Evolutionary conservation across 92 coral and sea anemone genomes (phyloP).

Genomic region (Zoanthus solanderi): DNA sequence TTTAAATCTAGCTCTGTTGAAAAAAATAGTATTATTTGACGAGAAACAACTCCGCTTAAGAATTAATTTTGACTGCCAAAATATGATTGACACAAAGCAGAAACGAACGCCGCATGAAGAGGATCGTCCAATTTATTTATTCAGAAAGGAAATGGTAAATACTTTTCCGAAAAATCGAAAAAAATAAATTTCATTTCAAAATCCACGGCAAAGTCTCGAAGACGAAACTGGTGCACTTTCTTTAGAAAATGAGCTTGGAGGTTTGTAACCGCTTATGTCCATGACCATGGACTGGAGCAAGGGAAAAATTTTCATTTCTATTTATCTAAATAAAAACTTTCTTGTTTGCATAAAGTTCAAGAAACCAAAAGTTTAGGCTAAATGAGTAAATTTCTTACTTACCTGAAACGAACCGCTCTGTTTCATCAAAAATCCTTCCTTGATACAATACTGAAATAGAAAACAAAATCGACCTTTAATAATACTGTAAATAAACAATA

Average conservation of each 20-base stretch:
- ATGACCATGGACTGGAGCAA: too few species aligned
- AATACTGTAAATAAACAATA: neutral
- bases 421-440: constrained; percentile 93
- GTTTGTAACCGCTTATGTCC: too few species aligned
- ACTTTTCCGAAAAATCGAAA: neutral
- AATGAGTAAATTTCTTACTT: neutral
- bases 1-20: neutral
- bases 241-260: too few species aligned
- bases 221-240: neutral
- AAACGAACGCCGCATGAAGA: neutral
- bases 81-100: constrained; percentile 31
- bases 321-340: too few species aligned
- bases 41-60: neutral
- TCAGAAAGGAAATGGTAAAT: neutral
- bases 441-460: constrained; percentile 80
- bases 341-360: neutral
- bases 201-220: neutral
- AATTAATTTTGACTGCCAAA: neutral
- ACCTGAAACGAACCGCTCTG: constrained; percentile 99
- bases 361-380: neutral
- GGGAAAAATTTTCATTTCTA: too few species aligned
- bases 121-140: constrained; percentile 15
- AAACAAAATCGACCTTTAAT: neutral
- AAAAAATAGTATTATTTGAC: neutral
- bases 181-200: neutral